Percentiles rank a stretch among this genome's conserved stretches.
phyloP scores from a whole-genome alignment of 2,797 vertebrate species.

The Lates japonicus region DNA sequence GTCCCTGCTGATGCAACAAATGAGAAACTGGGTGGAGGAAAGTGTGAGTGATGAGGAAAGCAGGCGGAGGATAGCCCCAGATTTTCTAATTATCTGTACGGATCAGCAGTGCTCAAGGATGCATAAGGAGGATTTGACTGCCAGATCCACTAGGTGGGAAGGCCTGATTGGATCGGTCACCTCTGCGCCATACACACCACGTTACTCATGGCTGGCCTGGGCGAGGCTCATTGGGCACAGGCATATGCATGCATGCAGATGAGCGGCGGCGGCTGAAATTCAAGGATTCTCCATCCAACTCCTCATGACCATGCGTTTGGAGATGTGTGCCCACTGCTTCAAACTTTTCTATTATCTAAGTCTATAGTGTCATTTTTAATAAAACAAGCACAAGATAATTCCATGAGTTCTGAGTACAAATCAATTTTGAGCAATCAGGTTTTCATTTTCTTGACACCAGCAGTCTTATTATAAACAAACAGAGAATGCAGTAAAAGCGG shows the following conservation, averaged over 20 bases:
- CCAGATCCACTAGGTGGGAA: constrained; percentile 65
- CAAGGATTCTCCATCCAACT: constrained; percentile 12
- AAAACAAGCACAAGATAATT: constrained; percentile 25
- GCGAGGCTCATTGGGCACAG: constrained; percentile 68
- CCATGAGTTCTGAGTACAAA: not conserved
- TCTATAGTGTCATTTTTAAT: constrained; percentile 22
- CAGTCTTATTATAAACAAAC: constrained; percentile 10
- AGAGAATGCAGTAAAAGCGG: not conserved
- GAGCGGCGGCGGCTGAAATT: constrained; percentile 2
- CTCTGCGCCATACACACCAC: constrained; percentile 55
- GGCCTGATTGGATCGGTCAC: constrained; percentile 78
- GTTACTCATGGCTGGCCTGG: constrained; percentile 38
- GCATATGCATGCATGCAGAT: constrained; percentile 29
- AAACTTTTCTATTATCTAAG: not conserved
- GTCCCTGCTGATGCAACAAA: constrained; percentile 79
- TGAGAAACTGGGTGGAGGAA: constrained; percentile 16
- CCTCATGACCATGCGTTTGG: not conserved
- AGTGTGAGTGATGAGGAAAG: constrained; percentile 45
- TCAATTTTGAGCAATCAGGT: constrained; percentile 24
- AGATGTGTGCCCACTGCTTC: not conserved
- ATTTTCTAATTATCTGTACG: constrained; percentile 83
- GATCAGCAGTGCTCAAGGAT: constrained; percentile 81
- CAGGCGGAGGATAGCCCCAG: no score
- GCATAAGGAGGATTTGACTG: constrained; percentile 74
- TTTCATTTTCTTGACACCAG: constrained; percentile 13